Evolutionary conservation across 2,113 vertebrate species (phyloP).

Genomic region (Stictonetta naevosa): DNA sequence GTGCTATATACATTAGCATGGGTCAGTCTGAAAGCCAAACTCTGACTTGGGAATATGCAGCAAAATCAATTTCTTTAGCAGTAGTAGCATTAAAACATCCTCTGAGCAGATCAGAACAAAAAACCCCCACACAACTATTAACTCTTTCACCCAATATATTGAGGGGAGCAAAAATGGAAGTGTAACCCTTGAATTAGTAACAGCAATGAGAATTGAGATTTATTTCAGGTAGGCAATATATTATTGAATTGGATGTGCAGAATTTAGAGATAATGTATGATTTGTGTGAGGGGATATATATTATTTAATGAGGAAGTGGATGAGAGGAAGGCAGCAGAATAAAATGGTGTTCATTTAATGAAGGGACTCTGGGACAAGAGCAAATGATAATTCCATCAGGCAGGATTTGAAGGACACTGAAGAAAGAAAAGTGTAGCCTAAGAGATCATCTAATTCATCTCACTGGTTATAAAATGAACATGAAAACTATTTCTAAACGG

Average conservation of each 20-base stretch:
- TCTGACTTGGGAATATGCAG: neutral
- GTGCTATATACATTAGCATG: neutral
- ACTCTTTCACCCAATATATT: neutral
- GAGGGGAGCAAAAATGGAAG: neutral
- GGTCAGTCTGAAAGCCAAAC: neutral
- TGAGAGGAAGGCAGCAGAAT: conserved; percentile 1
- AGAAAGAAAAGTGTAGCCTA: neutral
- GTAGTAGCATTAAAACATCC: neutral
- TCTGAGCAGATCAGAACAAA: neutral
- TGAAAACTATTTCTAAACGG: conserved; percentile 47
- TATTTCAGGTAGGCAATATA: conserved; percentile 32
- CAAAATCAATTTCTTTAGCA: neutral
- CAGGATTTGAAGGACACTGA: conserved; percentile 20
- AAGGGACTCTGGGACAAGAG: conserved; percentile 19
- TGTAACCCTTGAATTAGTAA: neutral
- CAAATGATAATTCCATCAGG: conserved; percentile 1
- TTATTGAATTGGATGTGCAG: conserved; percentile 52
- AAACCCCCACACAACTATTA: neutral
- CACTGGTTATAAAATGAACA: conserved; percentile 27
- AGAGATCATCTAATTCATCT: conserved; percentile 41
- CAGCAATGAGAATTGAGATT: conserved; percentile 20
- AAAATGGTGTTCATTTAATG: conserved; percentile 29
- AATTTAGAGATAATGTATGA: conserved; percentile 44
- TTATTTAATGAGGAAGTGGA: conserved; percentile 21
- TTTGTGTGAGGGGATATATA: conserved; percentile 1